Evolutionary conservation across 2,888 invertebrate genomes (phyloP).

Genomic region (Trimorus sp.): DNA sequence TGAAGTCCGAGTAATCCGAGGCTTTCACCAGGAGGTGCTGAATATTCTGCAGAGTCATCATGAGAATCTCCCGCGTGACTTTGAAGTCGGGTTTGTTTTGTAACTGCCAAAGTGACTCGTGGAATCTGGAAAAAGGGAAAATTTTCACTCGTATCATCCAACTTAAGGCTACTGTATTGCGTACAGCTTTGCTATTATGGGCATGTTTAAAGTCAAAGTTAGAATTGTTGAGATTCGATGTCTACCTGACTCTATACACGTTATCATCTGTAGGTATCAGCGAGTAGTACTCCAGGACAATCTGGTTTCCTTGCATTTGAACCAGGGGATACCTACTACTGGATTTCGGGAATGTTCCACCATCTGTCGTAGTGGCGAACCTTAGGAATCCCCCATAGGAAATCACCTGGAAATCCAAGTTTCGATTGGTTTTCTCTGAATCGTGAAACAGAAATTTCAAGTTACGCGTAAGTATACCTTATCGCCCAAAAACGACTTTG

Average conservation of each 20-base stretch:
- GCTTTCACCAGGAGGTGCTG: constrained; percentile 90
- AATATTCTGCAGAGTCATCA: constrained; percentile 95
- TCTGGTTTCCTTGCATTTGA: constrained; percentile 89
- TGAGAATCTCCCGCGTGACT: constrained; percentile 90
- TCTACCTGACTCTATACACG: constrained; percentile 83
- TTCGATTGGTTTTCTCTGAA: background rate
- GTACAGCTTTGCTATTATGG: too few relatives aligned
- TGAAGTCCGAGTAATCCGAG: constrained; percentile 85
- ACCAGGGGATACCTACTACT: constrained; percentile 89
- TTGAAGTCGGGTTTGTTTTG: constrained; percentile 83
- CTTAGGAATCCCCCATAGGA: constrained; percentile 95
- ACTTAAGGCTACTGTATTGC: too few relatives aligned
- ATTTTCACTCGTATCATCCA: too few relatives aligned
- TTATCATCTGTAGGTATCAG: constrained; percentile 76
- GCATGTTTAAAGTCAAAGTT: background rate
- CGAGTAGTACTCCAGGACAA: constrained; percentile 89
- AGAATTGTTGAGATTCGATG: background rate
- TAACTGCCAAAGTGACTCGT: constrained; percentile 91
- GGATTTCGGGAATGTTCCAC: constrained; percentile 84
- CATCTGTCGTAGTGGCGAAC: constrained; percentile 87
- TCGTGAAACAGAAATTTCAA: background rate
- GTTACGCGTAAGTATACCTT: too few relatives aligned
- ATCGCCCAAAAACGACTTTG: constrained; percentile 92
- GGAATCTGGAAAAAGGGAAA: constrained; percentile 82
- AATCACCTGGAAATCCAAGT: constrained; percentile 83